These are phyloP conservation scores for Amphipoea oculea DNA, from an alignment of 2,888 invertebrate species.

Conservation along the genomic window DNA sequence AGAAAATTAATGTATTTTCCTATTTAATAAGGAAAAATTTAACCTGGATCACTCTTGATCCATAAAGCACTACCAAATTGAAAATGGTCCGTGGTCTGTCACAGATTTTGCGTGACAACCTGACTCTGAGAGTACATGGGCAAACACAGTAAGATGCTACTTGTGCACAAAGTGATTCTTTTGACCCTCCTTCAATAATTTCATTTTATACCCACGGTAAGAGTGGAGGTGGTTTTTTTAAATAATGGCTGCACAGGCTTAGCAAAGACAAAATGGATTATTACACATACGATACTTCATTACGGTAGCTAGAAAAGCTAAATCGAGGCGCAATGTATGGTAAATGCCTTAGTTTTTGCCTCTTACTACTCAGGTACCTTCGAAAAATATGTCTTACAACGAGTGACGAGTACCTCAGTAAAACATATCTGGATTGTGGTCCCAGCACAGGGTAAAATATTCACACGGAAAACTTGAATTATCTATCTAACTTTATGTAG, in stretches of 20 bases:
- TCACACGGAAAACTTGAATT: background rate
- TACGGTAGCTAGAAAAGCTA: background rate
- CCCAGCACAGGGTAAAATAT: background rate
- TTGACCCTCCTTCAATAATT: background rate
- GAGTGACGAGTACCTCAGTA: too few species aligned
- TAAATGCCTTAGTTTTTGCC: background rate
- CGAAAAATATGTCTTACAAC: background rate
- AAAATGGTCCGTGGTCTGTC: background rate
- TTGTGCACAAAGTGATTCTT: background rate
- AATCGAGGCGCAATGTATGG: background rate
- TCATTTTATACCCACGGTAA: conserved; percentile 7
- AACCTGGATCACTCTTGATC: background rate
- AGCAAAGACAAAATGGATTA: background rate
- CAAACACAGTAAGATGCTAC: background rate
- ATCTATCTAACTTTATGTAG: background rate
- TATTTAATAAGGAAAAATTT: background rate
- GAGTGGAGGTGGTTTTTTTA: background rate
- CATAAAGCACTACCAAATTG: background rate
- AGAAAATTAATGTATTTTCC: too few species aligned
- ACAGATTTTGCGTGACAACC: background rate
- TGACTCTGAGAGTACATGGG: background rate
- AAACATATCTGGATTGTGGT: background rate
- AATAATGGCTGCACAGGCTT: too few species aligned
- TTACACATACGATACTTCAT: background rate
- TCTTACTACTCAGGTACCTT: background rate